Base-by-base conservation (phyloP, 2,113 vertebrate species). In the Machaerirhynchus nigripectus region DNA sequence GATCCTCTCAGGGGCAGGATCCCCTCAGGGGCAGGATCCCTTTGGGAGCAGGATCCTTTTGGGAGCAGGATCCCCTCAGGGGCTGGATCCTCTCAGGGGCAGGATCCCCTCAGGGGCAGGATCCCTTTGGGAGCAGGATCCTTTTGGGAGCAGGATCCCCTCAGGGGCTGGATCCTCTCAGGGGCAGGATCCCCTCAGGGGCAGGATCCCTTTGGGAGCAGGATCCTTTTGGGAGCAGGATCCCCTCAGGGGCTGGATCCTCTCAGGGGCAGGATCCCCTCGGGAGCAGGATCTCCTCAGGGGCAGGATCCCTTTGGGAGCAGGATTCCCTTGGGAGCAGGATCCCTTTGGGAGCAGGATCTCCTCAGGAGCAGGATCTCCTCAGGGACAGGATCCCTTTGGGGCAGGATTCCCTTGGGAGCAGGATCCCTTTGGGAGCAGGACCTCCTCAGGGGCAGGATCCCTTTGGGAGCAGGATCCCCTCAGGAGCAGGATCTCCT, bases 71-170 rank as follows among this genome's bases (percentile, higher is more conserved):
- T n/a, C 27, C 1, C 2, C 3, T 4, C 5, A 1, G 35, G 33
- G 1, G 0, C 47, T 44, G 21, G 15, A 28, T 11, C 26, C 3
- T 2, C 19, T 5, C 40, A 44, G 52, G 75, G 2, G 0, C 9
- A 70, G 56, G 30, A n/a, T 42, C 27, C 1, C 2, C 3, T 4
- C 5, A 1, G 35, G 33, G 1, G 0, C 47, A 52, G 21, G 15
- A 28, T 11, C 26, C 3, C 2, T 16, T 5, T 37, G 39, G 52
- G 75, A 3, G 0, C 9, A 70, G 56, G 30, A n/a, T 42, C 5
- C 5, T 7, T 0, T 15, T 0, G 1, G 23, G 30, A 0, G 0
- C 8, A 26, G 21, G 20, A 50, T 31, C 2, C 13, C 33, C 1
- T 42, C 2, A 1, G 46, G 11, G 1, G 1, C 8, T 4, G 53